A percentile compares a stretch with the other conserved stretches of the same genome.
Evolutionary conservation across 2,888 invertebrate species (phyloP).

Genomic region (Athalia cordata): DNA sequence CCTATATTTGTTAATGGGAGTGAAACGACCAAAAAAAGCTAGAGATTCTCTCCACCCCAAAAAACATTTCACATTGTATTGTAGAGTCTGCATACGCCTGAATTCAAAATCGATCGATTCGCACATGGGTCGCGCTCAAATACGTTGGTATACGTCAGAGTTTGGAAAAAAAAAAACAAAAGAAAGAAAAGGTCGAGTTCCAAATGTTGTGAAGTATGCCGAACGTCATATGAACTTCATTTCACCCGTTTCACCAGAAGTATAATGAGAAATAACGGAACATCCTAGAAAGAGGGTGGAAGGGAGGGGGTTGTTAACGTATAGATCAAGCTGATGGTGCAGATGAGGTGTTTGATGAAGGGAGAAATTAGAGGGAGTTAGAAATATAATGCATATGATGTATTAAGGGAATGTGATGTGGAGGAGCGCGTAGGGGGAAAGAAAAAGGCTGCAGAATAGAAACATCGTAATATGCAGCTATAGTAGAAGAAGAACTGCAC

Average conservation of each 20-base stretch:
- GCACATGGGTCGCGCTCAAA: too few species aligned
- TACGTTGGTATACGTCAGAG: too few species aligned
- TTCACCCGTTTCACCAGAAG: too few species aligned
- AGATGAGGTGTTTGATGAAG: conserved; percentile 26
- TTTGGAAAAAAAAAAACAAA: neutral
- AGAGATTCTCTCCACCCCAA: too few species aligned
- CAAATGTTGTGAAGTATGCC: neutral
- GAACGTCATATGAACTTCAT: too few species aligned
- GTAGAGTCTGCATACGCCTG: too few species aligned
- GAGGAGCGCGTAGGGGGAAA: too few species aligned
- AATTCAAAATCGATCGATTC: too few species aligned
- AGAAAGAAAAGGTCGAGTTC: neutral
- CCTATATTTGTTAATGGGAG: too few species aligned
- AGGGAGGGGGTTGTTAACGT: conserved; percentile 1
- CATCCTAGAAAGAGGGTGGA: neutral
- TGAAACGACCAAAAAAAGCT: too few species aligned
- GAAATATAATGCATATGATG: neutral
- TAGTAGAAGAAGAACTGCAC: conserved; percentile 41
- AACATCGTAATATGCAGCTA: neutral
- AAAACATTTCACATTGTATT: too few species aligned
- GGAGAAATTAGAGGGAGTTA: conserved; percentile 22
- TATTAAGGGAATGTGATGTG: too few species aligned
- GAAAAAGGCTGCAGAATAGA: neutral
- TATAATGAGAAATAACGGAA: conserved; percentile 20
- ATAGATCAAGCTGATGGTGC: neutral